These are phyloP conservation scores for Platerodrilus igneus DNA, from an alignment of 2,888 invertebrate genomes.

Conservation along the genomic window DNA sequence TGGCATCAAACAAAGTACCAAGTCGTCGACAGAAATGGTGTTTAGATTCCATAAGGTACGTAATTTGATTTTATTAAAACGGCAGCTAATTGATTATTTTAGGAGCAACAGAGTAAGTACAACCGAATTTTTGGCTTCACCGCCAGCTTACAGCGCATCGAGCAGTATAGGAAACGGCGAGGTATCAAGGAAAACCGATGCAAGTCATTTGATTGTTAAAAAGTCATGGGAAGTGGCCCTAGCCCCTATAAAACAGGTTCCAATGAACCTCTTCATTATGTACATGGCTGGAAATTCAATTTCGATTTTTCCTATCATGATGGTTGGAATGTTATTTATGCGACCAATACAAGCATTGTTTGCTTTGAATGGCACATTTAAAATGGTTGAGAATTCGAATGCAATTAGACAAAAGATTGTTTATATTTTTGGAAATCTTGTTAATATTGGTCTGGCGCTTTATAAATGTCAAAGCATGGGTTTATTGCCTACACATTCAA, in stretches of 20 bases:
- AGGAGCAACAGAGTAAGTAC: conserved; percentile 15
- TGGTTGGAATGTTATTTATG: conserved; percentile 99
- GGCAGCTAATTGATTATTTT: background rate
- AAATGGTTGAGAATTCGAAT: conserved; percentile 90
- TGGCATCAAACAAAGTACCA: conserved; percentile 17
- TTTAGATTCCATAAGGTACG: conserved; percentile 41
- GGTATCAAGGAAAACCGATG: conserved; percentile 75
- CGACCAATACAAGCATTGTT: conserved; percentile 94
- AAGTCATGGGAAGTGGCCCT: conserved; percentile 96
- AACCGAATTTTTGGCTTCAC: conserved; percentile 57
- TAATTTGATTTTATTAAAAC: background rate
- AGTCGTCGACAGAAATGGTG: conserved; percentile 43
- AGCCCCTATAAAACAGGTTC: conserved; percentile 92
- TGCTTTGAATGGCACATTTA: conserved; percentile 83
- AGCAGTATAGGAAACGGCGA: conserved; percentile 69
- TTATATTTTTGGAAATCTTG: conserved; percentile 88
- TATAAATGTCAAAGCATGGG: conserved; percentile 99
- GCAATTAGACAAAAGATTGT: conserved; percentile 88
- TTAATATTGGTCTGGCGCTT: conserved; percentile 84
- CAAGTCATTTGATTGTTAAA: conserved; percentile 81
- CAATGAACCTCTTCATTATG: conserved; percentile 99
- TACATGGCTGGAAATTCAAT: conserved; percentile 99
- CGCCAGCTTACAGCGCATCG: conserved; percentile 79
- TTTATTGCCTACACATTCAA: conserved; percentile 90
- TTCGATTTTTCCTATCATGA: conserved; percentile 99